Percentiles rank a stretch among this genome's conserved stretches.
These are phyloP conservation scores for Halcyon malimbica DNA, from an alignment of 2,113 vertebrate genomes.

Conservation along the genomic window DNA sequence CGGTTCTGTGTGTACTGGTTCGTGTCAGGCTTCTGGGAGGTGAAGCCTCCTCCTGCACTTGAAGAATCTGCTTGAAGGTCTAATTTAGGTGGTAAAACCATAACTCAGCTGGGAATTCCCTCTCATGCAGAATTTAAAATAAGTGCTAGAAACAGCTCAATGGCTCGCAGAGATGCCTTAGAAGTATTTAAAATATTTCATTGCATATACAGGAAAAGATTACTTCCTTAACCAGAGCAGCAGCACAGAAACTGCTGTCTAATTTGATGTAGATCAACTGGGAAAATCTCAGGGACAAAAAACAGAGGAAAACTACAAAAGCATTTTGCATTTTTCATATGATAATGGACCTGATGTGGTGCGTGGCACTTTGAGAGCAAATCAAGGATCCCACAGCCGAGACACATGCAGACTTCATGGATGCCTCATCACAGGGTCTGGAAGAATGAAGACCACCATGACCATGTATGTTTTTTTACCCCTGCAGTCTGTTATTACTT, in stretches of 20 bases:
- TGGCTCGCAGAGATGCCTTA: neutral
- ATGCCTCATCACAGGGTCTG: neutral
- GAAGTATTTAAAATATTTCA: neutral
- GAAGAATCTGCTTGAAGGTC: conserved; percentile 16
- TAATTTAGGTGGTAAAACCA: conserved; percentile 20
- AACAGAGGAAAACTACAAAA: neutral
- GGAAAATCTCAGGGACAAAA: neutral
- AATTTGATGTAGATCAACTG: neutral
- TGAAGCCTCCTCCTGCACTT: neutral
- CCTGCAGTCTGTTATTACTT: neutral
- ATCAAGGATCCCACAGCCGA: neutral
- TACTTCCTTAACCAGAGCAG: neutral
- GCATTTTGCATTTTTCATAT: neutral
- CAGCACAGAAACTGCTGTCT: neutral
- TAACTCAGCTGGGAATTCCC: conserved; percentile 38
- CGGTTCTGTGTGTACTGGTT: neutral
- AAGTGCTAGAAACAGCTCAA: neutral
- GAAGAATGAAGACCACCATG: neutral
- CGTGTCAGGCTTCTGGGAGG: conserved; percentile 64
- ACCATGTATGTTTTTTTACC: neutral
- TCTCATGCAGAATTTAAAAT: neutral
- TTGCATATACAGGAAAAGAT: neutral
- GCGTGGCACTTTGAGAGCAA: neutral
- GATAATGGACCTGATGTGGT: neutral
- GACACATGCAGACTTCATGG: neutral